Conservation (phyloP, 2,113 vertebrate species). For the Callipepla squamata region DNA sequence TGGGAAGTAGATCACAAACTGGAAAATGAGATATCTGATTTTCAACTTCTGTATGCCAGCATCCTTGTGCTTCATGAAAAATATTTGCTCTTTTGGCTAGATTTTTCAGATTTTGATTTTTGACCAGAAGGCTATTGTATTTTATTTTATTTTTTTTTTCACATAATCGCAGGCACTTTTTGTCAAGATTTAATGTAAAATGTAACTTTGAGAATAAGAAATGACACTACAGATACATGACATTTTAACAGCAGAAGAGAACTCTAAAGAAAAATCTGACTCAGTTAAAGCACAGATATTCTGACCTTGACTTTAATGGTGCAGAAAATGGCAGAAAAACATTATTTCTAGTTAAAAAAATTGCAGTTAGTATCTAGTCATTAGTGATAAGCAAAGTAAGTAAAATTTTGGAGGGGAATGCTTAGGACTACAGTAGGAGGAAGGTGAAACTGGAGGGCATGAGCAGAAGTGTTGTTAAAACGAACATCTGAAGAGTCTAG, state of each 20-base stretch:
- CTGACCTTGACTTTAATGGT: not conserved
- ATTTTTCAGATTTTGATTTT: not conserved
- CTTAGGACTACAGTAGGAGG: not conserved
- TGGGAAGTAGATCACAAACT: not conserved
- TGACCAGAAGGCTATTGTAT: not conserved
- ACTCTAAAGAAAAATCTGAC: not conserved
- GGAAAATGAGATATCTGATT: not conserved
- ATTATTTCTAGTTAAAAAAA: not conserved
- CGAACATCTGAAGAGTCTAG: not conserved
- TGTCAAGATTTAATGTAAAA: not conserved
- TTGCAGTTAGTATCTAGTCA: not conserved
- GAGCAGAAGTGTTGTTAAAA: not conserved
- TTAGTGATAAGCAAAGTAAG: not conserved
- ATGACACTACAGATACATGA: not conserved
- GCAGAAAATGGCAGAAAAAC: not conserved
- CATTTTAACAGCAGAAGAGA: not conserved
- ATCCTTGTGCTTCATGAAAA: not conserved
- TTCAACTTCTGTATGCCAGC: not conserved
- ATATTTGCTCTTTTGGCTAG: not conserved
- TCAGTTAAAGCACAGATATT: not conserved
- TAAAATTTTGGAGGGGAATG: not conserved
- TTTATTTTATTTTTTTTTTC: no score
- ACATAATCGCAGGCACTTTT: not conserved
- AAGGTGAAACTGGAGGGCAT: not conserved
- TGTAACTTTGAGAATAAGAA: not conserved